These are phyloP conservation scores for Dendrolimus punctatus DNA, from an alignment of 1,140 invertebrate genomes.

Conservation along the genomic window DNA sequence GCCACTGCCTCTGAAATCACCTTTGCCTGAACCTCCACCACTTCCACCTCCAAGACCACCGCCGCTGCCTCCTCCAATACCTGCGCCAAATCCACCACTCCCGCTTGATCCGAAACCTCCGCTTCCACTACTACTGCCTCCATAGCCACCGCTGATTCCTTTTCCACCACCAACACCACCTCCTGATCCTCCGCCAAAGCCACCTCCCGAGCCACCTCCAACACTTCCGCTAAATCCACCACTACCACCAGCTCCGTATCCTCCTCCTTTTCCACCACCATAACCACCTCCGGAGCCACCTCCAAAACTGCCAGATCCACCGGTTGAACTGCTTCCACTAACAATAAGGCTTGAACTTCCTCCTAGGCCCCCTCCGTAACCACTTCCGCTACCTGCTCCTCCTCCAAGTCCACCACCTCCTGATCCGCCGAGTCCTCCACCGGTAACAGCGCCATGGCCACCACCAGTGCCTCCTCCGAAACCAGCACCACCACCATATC, in stretches of 20 bases:
- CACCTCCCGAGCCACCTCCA: constrained; percentile 17
- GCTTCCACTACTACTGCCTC: constrained; percentile 14
- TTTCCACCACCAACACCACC: constrained; percentile 13
- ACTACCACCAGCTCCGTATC: constrained; percentile 20
- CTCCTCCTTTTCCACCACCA: constrained; percentile 9
- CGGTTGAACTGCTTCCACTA: neutral
- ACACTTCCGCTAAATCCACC: constrained; percentile 21
- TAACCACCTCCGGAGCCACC: neutral
- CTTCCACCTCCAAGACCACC: constrained; percentile 14
- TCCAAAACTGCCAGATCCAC: constrained; percentile 22
- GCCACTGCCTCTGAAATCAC: constrained; percentile 21
- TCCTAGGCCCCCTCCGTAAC: constrained; percentile 20
- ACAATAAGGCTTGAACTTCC: constrained; percentile 9
- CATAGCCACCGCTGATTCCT: constrained; percentile 10
- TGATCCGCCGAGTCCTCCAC: too few species aligned
- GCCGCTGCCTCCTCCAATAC: constrained; percentile 12
- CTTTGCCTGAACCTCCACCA: constrained; percentile 10
- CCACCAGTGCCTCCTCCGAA: constrained; percentile 17
- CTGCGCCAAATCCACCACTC: constrained; percentile 12
- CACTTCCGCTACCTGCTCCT: constrained; percentile 28
- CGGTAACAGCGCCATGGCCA: too few species aligned
- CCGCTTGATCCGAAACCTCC: constrained; percentile 16
- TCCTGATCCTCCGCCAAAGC: constrained; percentile 15
- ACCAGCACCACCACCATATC: constrained; percentile 16
- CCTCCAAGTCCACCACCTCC: constrained; percentile 3